Evolutionary conservation across 2,797 vertebrate species (phyloP).

Genomic region (Oophaga sylvatica): DNA sequence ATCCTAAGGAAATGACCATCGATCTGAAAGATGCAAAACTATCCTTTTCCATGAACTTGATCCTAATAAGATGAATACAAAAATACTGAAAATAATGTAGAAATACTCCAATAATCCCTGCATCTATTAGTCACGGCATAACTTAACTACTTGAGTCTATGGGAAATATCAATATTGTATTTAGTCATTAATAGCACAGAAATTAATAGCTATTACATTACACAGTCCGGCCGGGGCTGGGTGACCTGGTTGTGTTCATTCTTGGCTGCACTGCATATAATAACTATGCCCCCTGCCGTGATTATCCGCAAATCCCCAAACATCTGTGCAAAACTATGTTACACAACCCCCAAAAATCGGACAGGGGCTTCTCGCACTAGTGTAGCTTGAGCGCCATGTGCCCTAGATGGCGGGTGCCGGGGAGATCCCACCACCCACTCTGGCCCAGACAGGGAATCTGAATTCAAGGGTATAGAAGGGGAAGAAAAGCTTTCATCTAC

Average conservation of each 20-base stretch:
- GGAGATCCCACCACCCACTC: not conserved
- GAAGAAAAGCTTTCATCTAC: too few species aligned
- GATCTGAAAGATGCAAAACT: not conserved
- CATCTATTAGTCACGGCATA: too few species aligned
- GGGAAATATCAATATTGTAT: not conserved
- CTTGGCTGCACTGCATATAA: not conserved
- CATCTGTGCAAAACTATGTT: constrained; percentile 15
- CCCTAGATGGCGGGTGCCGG: not conserved
- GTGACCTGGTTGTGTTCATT: not conserved
- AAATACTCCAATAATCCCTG: too few species aligned
- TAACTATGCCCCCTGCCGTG: not conserved
- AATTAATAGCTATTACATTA: not conserved
- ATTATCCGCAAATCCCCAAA: constrained; percentile 23
- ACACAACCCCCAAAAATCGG: not conserved
- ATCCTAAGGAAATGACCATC: not conserved
- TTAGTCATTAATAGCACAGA: not conserved
- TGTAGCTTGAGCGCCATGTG: too few species aligned
- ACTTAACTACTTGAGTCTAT: not conserved
- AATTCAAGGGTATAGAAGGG: too few species aligned
- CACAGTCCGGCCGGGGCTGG: not conserved
- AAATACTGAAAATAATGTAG: not conserved
- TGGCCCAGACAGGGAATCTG: not conserved
- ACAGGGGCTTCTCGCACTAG: too few species aligned
- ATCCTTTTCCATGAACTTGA: not conserved
- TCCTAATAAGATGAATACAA: not conserved